These are phyloP conservation scores for Drosophila mercatorum DNA, from an alignment of 2,888 invertebrate genomes.

Conservation along the genomic window DNA sequence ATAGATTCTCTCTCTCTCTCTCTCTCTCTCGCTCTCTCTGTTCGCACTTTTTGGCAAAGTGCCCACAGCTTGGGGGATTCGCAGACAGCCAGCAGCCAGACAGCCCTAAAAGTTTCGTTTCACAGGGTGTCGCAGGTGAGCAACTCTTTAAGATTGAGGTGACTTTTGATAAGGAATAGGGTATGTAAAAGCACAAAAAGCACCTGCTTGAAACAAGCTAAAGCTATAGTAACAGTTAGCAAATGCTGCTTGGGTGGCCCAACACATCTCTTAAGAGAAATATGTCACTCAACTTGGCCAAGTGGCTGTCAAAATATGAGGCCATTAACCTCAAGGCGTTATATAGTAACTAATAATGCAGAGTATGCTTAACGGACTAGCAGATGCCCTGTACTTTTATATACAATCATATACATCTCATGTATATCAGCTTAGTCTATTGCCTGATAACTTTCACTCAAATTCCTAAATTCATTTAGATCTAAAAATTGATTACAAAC, in stretches of 20 bases:
- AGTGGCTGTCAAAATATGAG: slow-evolving; percentile 58
- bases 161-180: background rate
- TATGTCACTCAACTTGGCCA: slow-evolving; percentile 38
- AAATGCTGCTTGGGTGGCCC: background rate
- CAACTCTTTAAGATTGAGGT: background rate
- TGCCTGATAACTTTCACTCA: no score
- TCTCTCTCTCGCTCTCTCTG: background rate
- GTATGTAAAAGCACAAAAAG: no score
- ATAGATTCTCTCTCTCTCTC: background rate
- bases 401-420: background rate
- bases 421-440: background rate
- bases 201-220: background rate
- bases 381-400: background rate
- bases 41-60: slow-evolving; percentile 51
- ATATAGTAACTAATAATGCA: slow-evolving; percentile 1
- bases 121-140: slow-evolving; percentile 41
- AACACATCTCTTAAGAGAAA: slow-evolving; percentile 25
- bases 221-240: background rate
- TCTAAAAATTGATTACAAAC: background rate
- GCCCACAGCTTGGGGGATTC: slow-evolving; percentile 45
- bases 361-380: background rate
- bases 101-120: slow-evolving; percentile 43
- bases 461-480: background rate
- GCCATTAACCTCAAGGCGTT: slow-evolving; percentile 56
- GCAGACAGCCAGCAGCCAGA: slow-evolving; percentile 67